phyloP scores from a whole-genome alignment of 1,140 invertebrate genomes.

The Solenopsis invicta region DNA sequence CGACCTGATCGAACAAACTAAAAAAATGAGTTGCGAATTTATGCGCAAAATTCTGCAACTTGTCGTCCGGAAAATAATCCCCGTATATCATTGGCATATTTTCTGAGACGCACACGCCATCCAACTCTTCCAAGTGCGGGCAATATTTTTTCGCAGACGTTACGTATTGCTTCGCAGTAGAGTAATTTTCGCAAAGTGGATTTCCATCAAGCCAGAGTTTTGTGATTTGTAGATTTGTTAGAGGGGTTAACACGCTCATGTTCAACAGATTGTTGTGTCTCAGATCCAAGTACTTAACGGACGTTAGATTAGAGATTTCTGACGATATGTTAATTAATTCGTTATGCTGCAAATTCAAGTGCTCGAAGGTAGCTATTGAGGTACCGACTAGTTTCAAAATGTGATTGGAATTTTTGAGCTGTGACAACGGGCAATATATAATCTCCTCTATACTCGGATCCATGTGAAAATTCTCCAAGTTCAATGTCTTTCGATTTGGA shows the following conservation, averaged over 20 bases:
- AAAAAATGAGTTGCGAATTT: conserved; percentile 85
- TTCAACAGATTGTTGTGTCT: conserved; percentile 85
- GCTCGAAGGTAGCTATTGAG: conserved; percentile 79
- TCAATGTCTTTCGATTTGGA: conserved; percentile 78
- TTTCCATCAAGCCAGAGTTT: conserved; percentile 84
- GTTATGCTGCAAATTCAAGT: conserved; percentile 85
- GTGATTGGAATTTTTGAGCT: conserved; percentile 84
- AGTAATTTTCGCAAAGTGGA: conserved; percentile 85
- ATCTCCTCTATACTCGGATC: conserved; percentile 85
- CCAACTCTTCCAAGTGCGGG: conserved; percentile 79
- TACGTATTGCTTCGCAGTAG: conserved; percentile 78
- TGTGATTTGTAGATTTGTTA: conserved; percentile 76
- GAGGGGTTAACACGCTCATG: conserved; percentile 72
- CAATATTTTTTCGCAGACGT: conserved; percentile 80
- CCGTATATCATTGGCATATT: conserved; percentile 75
- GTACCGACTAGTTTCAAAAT: conserved; percentile 85
- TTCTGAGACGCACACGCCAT: conserved; percentile 77
- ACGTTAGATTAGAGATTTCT: conserved; percentile 79
- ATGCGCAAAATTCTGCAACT: conserved; percentile 73
- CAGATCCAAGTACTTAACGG: conserved; percentile 84
- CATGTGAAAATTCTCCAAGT: conserved; percentile 85
- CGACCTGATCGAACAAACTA: conserved; percentile 80
- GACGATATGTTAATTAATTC: conserved; percentile 82
- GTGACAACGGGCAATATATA: conserved; percentile 86
- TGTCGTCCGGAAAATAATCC: conserved; percentile 73